Base-by-base conservation (phyloP, 2,113 vertebrate species). In the Ammodytes dubius region DNA sequence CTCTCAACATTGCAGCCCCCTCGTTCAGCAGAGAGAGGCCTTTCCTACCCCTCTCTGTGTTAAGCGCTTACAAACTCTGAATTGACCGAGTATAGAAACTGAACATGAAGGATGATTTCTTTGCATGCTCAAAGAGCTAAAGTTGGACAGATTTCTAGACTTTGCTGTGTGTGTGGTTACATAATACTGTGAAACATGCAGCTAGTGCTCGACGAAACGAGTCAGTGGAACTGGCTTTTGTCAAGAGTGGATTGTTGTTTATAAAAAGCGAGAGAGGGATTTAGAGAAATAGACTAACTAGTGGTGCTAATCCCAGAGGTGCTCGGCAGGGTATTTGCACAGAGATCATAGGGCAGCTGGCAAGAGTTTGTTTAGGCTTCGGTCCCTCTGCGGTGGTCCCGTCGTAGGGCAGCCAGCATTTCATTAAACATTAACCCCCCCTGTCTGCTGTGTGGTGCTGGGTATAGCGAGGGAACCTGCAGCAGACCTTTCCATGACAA, bases 321-420 rank as follows among this genome's bases (percentile, higher is more conserved):
- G 79, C 85, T 89, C 11, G 58, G 52, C 46, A 68, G 77, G 47
- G 77, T 89, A 73, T 92, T 94, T 93, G 88, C 90, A 64, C 78
- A 83, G 74, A 88, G 89, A 92, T 91, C 87, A 87, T 13, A 88
- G 89, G 86, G 85, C 88, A 90, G 87, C 86, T 89, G 90, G 77
- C 68, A 74, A 27, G 71, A 81, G 85, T 91, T 92, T 95, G 88
- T 90, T 94, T 92, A 91, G 89, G 84, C 87, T 92, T 66, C 67
- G 58, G 50, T 68, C 61, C 61, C 78, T 65, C 87, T 61, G 86
- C 45, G 72, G 88, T 89, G 83, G 87, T 93, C 90, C 86, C 19
- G 39, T 86, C 81, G 73, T 85, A 91, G 88, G 83, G 70, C 85
- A 63, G 79, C 63, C 56, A 63, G 79, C 63, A 53, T 84, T 88